Conservation (phyloP, 2,888 invertebrate species). For the Eupithecia inturbata region DNA sequence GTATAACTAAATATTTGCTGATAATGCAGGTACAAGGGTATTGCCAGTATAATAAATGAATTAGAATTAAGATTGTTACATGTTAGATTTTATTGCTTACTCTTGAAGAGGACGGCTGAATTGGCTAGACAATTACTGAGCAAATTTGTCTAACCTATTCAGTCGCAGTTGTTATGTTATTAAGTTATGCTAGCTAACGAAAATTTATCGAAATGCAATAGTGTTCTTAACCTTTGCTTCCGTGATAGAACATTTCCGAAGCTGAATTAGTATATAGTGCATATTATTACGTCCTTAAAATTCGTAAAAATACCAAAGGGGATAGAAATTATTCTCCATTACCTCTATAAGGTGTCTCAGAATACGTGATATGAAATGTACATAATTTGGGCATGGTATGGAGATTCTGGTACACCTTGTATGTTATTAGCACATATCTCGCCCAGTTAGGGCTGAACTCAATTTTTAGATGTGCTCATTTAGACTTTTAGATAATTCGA, state of each 20-base stretch:
- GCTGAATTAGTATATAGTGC: conserved; percentile 28
- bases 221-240: conserved; percentile 22
- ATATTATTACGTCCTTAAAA: conserved; percentile 22
- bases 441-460: conserved; percentile 36
- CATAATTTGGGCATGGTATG: not conserved
- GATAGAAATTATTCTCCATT: conserved; percentile 4
- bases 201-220: conserved; percentile 26
- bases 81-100: conserved; percentile 20
- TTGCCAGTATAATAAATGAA: conserved; percentile 20
- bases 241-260: conserved; percentile 26
- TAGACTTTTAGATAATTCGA: conserved; percentile 37
- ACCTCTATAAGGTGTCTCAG: conserved; percentile 10
- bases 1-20: not conserved
- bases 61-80: conserved; percentile 18
- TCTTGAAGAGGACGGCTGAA: conserved; percentile 24
- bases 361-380: conserved; percentile 6
- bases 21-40: conserved; percentile 11
- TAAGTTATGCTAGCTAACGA: conserved; percentile 27
- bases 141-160: conserved; percentile 41
- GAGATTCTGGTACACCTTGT: conserved; percentile 5
- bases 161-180: conserved; percentile 15
- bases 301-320: conserved; percentile 28
- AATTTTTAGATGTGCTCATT: conserved; percentile 40
- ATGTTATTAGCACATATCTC: conserved; percentile 35
- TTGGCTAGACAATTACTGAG: conserved; percentile 39